Evolutionary conservation across 2,888 invertebrate species (phyloP), one percentile per base, ranked within the genome.

Genomic region (Smittia aterrima): DNA sequence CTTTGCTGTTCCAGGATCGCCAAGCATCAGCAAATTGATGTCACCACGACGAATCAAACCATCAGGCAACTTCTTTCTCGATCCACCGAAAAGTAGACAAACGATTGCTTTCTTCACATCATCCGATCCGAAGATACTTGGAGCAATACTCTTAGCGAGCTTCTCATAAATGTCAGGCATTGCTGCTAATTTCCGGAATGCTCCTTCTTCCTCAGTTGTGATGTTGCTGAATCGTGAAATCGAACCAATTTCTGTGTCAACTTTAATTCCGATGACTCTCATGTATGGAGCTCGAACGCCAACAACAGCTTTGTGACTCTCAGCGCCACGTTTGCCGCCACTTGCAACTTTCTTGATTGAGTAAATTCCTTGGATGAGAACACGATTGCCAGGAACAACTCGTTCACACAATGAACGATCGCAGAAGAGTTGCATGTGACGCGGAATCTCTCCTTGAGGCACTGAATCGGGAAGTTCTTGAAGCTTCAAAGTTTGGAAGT

Each of bases 1-100:
- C 82, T 99, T 99, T n/a, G 99, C 99, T 0, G 99, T 99, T 79
- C 99, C 99, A 0, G 99, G 99, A 85, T 99, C 99, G 54, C 99
- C 99, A 27, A 99, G 85, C 75, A 99, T 85, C 13, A 99, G 84
- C 22, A 99, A 87, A 81, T 99, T 99, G 77, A 99, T 96, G 81
- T 99, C 99, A 1, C 99, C 99, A 80, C 99, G 88, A 11, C 99
- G 88, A 0, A 93, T 93, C 75, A 99, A 84, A 0, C 98, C 98
- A 83, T 99, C 99, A 0, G 99, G 99, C 78, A 99, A 84, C 9
- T 90, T 86, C 81, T 95, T 95, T 25, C 94, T 87, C 0, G 93
- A 89, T 13, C 92, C 99, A 78, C 98, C 98, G 85, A 99, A 98
- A 47, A 99, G 84, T 76, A 99, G 85, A 79, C 96, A 94, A 11